Conservation (phyloP, 2,888 invertebrate genomes). For the Notocelia uddmanniana region DNA sequence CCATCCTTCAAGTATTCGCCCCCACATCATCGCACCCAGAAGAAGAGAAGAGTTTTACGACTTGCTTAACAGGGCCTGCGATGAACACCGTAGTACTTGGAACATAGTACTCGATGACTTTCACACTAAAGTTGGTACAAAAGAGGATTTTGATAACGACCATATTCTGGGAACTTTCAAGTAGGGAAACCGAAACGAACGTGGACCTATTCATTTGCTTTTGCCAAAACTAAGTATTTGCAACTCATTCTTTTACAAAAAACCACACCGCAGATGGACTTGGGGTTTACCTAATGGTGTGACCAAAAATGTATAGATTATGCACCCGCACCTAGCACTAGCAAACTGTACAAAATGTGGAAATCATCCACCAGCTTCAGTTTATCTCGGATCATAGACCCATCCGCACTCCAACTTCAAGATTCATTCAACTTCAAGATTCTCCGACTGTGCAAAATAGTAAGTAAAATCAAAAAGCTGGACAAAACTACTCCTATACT, state of each 20-base stretch:
- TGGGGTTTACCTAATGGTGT: too few species aligned
- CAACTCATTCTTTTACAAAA: too few species aligned
- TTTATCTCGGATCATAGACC: neutral
- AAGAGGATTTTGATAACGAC: neutral
- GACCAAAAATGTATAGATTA: neutral
- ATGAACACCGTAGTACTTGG: neutral
- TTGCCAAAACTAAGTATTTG: too few species aligned
- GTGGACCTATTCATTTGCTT: neutral
- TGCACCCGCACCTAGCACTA: neutral
- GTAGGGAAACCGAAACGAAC: neutral
- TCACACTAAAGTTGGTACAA: neutral
- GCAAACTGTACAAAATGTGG: neutral
- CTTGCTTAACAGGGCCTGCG: neutral
- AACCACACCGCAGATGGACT: too few species aligned
- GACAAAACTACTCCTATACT: neutral
- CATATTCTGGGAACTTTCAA: neutral
- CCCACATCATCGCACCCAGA: neutral
- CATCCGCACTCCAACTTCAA: neutral
- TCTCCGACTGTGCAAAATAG: neutral
- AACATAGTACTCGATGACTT: neutral
- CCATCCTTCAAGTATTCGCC: neutral
- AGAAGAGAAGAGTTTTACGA: neutral
- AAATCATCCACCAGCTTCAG: neutral
- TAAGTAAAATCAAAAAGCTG: neutral
- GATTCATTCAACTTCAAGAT: neutral